A percentile compares a stretch with the other conserved stretches of the same genome.
These are phyloP conservation scores for Lacerta bilineata DNA, from an alignment of 2,797 vertebrate genomes.

Conservation along the genomic window DNA sequence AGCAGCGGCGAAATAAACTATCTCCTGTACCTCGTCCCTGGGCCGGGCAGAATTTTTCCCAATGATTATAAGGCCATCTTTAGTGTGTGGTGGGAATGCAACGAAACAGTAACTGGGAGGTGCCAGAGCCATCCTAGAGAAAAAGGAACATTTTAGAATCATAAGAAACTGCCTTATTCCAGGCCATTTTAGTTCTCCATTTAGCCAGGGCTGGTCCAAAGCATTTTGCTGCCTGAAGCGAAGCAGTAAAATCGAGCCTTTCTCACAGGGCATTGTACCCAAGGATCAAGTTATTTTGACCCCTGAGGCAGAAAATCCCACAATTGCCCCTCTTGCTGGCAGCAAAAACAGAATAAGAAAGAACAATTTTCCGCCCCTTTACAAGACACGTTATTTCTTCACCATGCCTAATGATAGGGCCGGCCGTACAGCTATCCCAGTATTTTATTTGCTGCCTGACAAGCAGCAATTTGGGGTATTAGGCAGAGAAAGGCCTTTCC, in stretches of 20 bases:
- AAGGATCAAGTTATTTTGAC: no score
- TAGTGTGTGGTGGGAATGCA: conserved; percentile 81
- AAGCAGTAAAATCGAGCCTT: no score
- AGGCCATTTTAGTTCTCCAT: neutral
- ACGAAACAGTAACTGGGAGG: conserved; percentile 85
- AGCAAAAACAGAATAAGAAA: neutral
- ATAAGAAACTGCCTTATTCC: conserved; percentile 3
- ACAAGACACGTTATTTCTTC: no score
- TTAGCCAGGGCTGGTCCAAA: neutral
- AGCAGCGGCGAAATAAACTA: conserved; percentile 80
- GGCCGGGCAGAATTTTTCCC: conserved; percentile 86
- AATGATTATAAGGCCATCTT: conserved; percentile 81
- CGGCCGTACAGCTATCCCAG: neutral
- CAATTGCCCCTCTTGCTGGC: neutral
- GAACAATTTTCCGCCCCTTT: neutral
- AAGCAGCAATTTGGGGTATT: neutral
- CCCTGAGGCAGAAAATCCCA: no score
- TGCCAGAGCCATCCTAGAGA: conserved; percentile 80
- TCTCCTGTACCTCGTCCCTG: conserved; percentile 85
- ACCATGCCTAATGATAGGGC: no score
- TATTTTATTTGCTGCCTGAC: neutral
- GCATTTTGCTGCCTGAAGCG: neutral
- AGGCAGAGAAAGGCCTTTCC: neutral
- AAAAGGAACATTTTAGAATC: conserved; percentile 23
- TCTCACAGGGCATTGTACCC: no score